These are phyloP conservation scores for Psammodynastes pulverulentus DNA, from an alignment of 2,113 vertebrate genomes.

Conservation along the genomic window DNA sequence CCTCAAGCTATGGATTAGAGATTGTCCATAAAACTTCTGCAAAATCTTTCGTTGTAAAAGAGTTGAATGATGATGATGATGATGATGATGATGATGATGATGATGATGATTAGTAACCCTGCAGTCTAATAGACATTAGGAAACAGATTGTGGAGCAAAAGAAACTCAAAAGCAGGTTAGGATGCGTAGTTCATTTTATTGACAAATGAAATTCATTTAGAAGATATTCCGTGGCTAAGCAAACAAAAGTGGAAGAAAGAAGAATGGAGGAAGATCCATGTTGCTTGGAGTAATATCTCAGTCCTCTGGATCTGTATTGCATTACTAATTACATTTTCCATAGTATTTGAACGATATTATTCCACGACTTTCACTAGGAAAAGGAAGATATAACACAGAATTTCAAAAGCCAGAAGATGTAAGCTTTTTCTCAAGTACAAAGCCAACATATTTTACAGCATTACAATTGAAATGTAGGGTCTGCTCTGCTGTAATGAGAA, in stretches of 20 bases:
- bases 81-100: no score
- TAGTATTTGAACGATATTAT: not conserved
- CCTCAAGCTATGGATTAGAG: not conserved
- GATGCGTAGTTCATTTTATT: conserved; percentile 8
- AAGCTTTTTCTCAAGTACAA: not conserved
- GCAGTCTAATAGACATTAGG: not conserved
- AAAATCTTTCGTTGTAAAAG: not conserved
- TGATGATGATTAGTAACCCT: no score
- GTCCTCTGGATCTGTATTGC: not conserved
- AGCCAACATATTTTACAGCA: not conserved
- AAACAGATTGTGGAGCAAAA: not conserved
- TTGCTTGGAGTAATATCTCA: not conserved
- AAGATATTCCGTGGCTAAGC: not conserved
- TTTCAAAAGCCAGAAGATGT: not conserved
- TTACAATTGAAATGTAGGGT: not conserved
- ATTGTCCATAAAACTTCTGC: not conserved
- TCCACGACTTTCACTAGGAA: not conserved
- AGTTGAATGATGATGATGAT: no score
- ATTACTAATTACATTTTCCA: not conserved
- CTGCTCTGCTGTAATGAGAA: not conserved
- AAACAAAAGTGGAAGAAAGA: not conserved
- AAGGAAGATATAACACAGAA: not conserved
- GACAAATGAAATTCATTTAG: not conserved
- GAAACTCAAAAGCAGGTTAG: not conserved
- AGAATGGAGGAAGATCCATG: not conserved